Conservation (phyloP, 2,113 vertebrate genomes). For the Indicator maculatus region DNA sequence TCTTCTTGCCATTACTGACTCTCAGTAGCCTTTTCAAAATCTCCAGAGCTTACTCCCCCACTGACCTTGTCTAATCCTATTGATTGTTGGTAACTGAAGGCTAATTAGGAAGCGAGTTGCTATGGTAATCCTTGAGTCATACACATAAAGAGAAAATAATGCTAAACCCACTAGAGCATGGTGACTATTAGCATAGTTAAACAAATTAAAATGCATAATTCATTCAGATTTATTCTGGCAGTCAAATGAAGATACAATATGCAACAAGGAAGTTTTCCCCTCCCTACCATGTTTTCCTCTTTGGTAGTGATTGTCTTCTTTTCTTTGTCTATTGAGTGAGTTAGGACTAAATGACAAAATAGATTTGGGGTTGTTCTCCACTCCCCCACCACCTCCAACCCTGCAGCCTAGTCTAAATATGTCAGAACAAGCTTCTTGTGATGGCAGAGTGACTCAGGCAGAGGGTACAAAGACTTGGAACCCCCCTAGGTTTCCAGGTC, state of each 20-base stretch:
- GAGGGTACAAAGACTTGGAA: neutral
- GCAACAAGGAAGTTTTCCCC: neutral
- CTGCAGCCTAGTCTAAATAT: neutral
- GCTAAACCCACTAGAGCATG: slow-evolving; percentile 62
- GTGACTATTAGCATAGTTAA: slow-evolving; percentile 65
- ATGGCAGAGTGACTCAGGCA: neutral
- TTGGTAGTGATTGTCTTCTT: neutral
- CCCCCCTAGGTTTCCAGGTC: slow-evolving; percentile 20
- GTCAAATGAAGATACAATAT: slow-evolving; percentile 39
- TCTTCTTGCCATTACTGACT: neutral
- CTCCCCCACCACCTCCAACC: no score
- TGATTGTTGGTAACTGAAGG: slow-evolving; percentile 69
- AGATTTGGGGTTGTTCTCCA: neutral
- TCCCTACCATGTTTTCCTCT: neutral
- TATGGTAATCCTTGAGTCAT: slow-evolving; percentile 76
- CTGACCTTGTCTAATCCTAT: slow-evolving; percentile 77
- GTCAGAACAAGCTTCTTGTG: neutral
- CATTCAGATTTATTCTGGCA: slow-evolving; percentile 74
- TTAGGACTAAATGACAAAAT: neutral
- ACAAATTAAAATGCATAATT: slow-evolving; percentile 74
- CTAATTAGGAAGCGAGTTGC: slow-evolving; percentile 78
- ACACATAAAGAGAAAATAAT: slow-evolving; percentile 72
- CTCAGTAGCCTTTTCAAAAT: slow-evolving; percentile 29
- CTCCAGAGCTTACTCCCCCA: slow-evolving; percentile 7
- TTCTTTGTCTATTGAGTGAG: slow-evolving; percentile 23